Percentiles rank a stretch among this genome's conserved stretches.
Conservation (phyloP, 2,113 vertebrate genomes). For the Ia io region DNA sequence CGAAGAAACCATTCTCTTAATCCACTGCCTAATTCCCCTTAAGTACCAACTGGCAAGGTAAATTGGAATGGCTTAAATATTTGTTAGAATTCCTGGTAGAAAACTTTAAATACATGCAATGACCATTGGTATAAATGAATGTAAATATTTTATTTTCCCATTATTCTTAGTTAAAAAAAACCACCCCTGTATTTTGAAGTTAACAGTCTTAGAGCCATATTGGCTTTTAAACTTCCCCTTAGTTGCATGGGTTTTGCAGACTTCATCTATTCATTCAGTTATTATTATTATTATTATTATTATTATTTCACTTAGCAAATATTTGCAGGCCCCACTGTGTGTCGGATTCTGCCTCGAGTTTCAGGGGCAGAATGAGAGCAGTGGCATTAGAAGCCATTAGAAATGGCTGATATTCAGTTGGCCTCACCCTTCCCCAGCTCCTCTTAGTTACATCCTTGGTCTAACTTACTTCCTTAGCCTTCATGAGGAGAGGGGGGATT, state of each 20-base stretch:
- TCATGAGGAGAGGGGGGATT: neutral
- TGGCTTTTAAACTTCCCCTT: neutral
- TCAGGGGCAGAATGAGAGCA: neutral
- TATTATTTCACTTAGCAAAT: neutral
- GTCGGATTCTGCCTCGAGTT: neutral
- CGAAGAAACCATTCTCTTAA: slow-evolving; percentile 64
- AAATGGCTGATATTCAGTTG: neutral
- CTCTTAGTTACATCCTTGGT: neutral
- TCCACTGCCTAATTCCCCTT: slow-evolving; percentile 67
- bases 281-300: neutral
- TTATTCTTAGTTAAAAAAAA: slow-evolving; percentile 33
- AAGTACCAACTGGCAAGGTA: slow-evolving; percentile 72
- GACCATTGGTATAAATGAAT: neutral
- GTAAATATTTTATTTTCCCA: neutral
- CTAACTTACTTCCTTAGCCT: neutral
- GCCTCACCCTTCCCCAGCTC: neutral
- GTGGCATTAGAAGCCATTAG: neutral
- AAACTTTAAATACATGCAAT: slow-evolving; percentile 35
- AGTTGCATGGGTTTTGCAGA: neutral
- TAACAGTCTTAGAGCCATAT: neutral
- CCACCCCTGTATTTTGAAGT: neutral
- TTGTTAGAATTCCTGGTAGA: slow-evolving; percentile 48
- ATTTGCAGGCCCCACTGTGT: neutral
- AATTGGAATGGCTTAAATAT: slow-evolving; percentile 51
- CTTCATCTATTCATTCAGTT: neutral